Base-by-base conservation (phyloP, 2,113 vertebrate genomes). In the Cinclus mexicanus region DNA sequence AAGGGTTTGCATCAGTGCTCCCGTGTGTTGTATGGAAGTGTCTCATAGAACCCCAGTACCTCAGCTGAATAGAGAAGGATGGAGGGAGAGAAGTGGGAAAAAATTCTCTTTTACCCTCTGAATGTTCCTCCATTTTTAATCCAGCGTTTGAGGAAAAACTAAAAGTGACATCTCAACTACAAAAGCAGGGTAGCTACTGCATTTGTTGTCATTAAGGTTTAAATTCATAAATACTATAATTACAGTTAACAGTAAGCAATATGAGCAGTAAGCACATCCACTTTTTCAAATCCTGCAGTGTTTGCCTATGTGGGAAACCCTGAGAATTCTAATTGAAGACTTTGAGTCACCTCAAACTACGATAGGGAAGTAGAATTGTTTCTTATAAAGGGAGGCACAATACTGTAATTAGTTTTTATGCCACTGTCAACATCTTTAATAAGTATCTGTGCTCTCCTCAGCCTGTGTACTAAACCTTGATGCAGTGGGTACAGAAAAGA, bases 371-470 rank as follows among this genome's bases (percentile, higher is more conserved):
- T 70, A 37, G 46, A 92, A 56, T n/a, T 93, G 74, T 90, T 93
- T 94, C 60, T 93, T 96, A 80, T 72, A 91, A 91, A 94, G 61
- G 70, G 87, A 94, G 69, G 89, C 76, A 94, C 69, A 94, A 89
- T 87, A 92, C 94, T 93, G 83, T 94, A 95, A 97, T 96, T 96
- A 95, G 92, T 82, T 96, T 96, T 97, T 96, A 95, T 91, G 88
- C 77, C 61, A 44, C 50, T 69, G 83, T 96, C 95, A 97, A 94
- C 94, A 95, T 93, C 72, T 96, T 94, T 89, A 96, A 89, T 92
- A 96, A 93, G 69, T 69, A 76, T 89, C 65, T 91, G 47, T 55
- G 7, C 61, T 84, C 65, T 96, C 60, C 77, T 91, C 92, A 96
- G 77, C 67, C 22, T 87, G 57, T 75, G 61, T 82, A 72, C 83